These are phyloP conservation scores for Hydractinia symbiolongicarpus DNA, from an alignment of 30 jellyfish, hydroid and myxozoan genomes.

Conservation along the genomic window DNA sequence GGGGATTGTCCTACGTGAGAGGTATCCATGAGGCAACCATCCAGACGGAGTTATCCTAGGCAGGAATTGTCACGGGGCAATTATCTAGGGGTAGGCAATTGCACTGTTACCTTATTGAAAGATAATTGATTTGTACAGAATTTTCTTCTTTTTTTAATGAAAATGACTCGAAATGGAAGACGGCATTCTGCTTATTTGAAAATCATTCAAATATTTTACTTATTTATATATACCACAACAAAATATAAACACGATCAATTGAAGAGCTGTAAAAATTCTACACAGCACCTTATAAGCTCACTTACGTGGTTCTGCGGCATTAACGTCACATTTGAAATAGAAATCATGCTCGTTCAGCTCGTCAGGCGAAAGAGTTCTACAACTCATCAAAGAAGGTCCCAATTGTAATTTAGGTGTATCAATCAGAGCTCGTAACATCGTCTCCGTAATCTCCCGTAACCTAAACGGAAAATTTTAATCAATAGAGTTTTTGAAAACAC, in stretches of 20 bases:
- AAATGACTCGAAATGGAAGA: too few relatives aligned
- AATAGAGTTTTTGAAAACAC: too few relatives aligned
- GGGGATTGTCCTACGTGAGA: too few relatives aligned
- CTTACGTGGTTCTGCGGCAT: constrained; percentile 49
- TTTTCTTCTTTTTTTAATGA: too few relatives aligned
- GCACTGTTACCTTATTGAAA: too few relatives aligned
- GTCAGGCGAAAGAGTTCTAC: constrained; percentile 60
- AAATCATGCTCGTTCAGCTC: constrained; percentile 48
- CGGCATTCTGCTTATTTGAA: background rate
- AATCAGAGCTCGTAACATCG: constrained; percentile 3
- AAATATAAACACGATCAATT: background rate
- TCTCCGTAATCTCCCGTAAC: constrained; percentile 4
- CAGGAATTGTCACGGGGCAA: too few relatives aligned
- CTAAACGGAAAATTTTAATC: background rate
- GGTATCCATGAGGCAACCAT: too few relatives aligned
- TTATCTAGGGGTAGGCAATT: too few relatives aligned
- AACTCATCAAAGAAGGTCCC: constrained; percentile 20
- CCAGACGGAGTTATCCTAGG: too few relatives aligned
- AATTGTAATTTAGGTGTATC: background rate
- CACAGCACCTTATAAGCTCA: background rate
- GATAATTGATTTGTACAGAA: too few relatives aligned
- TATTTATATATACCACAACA: background rate
- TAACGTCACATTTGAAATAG: constrained; percentile 47
- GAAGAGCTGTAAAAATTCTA: background rate
- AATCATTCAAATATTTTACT: background rate